Evolutionary conservation across 2,113 vertebrate genomes (phyloP), one percentile per base, ranked within the genome.

Genomic region (Hirundichthys speculiger): DNA sequence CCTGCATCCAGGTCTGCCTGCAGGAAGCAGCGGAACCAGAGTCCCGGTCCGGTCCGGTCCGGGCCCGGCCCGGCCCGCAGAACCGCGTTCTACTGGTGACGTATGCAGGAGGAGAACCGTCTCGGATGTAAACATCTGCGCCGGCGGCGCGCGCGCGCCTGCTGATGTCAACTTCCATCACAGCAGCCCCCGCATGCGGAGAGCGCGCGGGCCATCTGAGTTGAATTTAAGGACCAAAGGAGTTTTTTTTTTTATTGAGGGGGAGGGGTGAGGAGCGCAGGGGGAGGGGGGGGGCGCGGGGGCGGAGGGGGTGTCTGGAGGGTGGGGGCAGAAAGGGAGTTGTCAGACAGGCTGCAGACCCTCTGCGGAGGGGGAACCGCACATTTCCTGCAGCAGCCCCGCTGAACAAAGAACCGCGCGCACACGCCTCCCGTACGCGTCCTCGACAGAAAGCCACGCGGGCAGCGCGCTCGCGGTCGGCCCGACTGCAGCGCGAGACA

Each of bases 241-340:
- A 88, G 56, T 64, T 83, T 69, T 82, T 80, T 71, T 46, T 19
- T 38, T 15, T 47, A 19, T 40, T 34, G 16, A 0, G 15, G 13
- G 20, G 30, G 3, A 24, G 75, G 80, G 78, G 60, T 76, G n/a
- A 18, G 21, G 49, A 3, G 34, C 65, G 66, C 75, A 71, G 16
- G 16, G n/a, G 34, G 5, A 24, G 73, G 76, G 79, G 77, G 63
- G 79, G 86, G 89, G 87, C 90, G 90, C 89, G 78, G 82, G 73
- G 72, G 74, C 63, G 57, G 30, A 49, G 57, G 41, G 70, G 58
- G 77, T 76, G 82, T 87, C 80, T 83, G 74, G 19, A 56, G 67
- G 71, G 63, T 54, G 70, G 63, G 80, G 60, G 77, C 82, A 79
- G 73, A 69, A 84, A 85, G 88, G 87, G 84, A 89, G 88, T 84